Conservation (phyloP, 1,140 invertebrate genomes). For the Araneus ventricosus region DNA sequence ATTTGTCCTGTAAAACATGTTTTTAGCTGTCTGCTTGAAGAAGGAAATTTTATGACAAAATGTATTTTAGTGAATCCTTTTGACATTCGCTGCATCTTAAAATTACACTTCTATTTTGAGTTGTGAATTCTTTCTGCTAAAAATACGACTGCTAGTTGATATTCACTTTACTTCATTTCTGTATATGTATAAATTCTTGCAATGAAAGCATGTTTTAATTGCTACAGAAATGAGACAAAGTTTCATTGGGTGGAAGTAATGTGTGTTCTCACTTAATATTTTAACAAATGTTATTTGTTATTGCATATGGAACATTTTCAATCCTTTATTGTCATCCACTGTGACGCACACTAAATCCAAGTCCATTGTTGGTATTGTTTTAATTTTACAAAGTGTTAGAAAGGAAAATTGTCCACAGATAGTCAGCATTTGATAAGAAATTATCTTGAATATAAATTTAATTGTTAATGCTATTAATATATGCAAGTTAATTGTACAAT, state of each 20-base stretch:
- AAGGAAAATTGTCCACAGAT: background rate
- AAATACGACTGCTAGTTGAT: no score
- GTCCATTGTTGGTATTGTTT: constrained; percentile 59
- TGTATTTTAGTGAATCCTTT: background rate
- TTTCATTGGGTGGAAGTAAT: background rate
- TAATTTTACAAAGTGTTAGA: constrained; percentile 51
- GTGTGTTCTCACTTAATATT: constrained; percentile 22
- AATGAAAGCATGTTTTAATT: background rate
- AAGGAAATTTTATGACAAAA: background rate
- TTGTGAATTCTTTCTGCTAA: background rate
- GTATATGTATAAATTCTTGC: background rate
- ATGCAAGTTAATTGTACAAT: background rate
- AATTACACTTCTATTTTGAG: background rate
- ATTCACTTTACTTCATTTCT: background rate
- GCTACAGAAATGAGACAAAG: background rate
- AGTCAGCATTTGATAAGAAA: background rate
- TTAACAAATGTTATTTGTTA: constrained; percentile 49
- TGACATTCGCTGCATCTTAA: background rate
- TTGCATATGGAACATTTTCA: constrained; percentile 13
- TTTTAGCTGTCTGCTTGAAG: background rate
- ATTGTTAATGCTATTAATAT: constrained; percentile 1
- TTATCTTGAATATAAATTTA: background rate
- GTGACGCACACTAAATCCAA: constrained; percentile 52
- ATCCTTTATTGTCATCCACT: constrained; percentile 41
- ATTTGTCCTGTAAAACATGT: background rate